A percentile compares a stretch with the other conserved stretches of the same genome.
Evolutionary conservation across 1,140 invertebrate genomes (phyloP).

Genomic region (Aphidius gifuensis): DNA sequence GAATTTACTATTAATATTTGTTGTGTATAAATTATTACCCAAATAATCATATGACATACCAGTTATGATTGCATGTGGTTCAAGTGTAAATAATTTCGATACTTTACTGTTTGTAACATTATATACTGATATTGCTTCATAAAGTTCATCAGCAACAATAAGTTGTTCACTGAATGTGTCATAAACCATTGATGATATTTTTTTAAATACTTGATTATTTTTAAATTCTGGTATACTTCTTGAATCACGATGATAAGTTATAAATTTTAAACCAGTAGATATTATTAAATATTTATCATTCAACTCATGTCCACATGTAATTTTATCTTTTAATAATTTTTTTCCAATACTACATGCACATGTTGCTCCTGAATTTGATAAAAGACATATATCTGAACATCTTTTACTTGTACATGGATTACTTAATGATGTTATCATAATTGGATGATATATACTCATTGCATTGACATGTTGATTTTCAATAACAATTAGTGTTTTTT

Average conservation of each 20-base stretch:
- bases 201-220: slow-evolving; percentile 8
- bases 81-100: slow-evolving; percentile 45
- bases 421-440: slow-evolving; percentile 52
- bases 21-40: slow-evolving; percentile 66
- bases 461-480: slow-evolving; percentile 58
- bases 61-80: slow-evolving; percentile 55
- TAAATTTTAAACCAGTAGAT: slow-evolving; percentile 33
- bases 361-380: slow-evolving; percentile 59
- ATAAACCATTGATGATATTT: slow-evolving; percentile 36
- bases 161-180: slow-evolving; percentile 43
- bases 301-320: slow-evolving; percentile 50
- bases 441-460: slow-evolving; percentile 68
- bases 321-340: slow-evolving; percentile 52
- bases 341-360: slow-evolving; percentile 81
- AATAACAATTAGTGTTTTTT: slow-evolving; percentile 52
- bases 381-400: slow-evolving; percentile 80
- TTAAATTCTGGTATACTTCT: slow-evolving; percentile 45
- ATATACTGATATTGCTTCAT: slow-evolving; percentile 34
- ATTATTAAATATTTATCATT: slow-evolving; percentile 38
- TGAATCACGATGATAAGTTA: slow-evolving; percentile 43
- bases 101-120: slow-evolving; percentile 44
- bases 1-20: slow-evolving; percentile 57
- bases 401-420: slow-evolving; percentile 69
- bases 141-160: slow-evolving; percentile 26
- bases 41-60: slow-evolving; percentile 67